These are phyloP conservation scores for Loris lydekkerianus DNA, from an alignment of 2,797 vertebrate genomes.

Conservation along the genomic window DNA sequence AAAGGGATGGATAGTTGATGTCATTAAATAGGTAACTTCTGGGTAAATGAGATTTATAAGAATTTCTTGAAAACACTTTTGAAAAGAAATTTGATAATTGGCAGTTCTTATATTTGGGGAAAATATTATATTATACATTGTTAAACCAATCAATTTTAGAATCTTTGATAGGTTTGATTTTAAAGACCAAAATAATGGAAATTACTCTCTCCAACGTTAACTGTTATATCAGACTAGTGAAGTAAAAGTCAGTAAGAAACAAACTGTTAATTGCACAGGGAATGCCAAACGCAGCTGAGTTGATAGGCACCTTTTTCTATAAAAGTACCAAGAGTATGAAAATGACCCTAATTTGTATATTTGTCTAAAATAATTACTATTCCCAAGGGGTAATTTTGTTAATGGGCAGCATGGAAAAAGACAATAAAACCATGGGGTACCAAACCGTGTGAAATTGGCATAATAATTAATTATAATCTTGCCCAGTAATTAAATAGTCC, in stretches of 20 bases:
- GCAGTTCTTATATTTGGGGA: neutral
- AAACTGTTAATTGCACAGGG: constrained; percentile 35
- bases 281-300: neutral
- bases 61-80: constrained; percentile 6
- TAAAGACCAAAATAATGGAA: constrained; percentile 51
- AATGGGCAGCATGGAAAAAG: constrained; percentile 40
- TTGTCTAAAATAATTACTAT: neutral
- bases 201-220: neutral
- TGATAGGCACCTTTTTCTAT: constrained; percentile 10
- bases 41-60: neutral
- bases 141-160: neutral
- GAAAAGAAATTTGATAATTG: constrained; percentile 5
- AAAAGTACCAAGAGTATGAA: constrained; percentile 33
- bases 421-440: constrained; percentile 31
- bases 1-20: neutral
- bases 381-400: constrained; percentile 50
- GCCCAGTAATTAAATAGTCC: neutral
- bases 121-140: constrained; percentile 9
- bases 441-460: constrained; percentile 1
- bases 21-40: constrained; percentile 33
- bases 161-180: neutral
- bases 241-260: constrained; percentile 22
- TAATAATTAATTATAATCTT: constrained; percentile 47
- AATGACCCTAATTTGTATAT: constrained; percentile 12
- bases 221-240: neutral